Base-by-base conservation (phyloP, 92 coral and sea anemone species). In the Zoanthus gigantus region DNA sequence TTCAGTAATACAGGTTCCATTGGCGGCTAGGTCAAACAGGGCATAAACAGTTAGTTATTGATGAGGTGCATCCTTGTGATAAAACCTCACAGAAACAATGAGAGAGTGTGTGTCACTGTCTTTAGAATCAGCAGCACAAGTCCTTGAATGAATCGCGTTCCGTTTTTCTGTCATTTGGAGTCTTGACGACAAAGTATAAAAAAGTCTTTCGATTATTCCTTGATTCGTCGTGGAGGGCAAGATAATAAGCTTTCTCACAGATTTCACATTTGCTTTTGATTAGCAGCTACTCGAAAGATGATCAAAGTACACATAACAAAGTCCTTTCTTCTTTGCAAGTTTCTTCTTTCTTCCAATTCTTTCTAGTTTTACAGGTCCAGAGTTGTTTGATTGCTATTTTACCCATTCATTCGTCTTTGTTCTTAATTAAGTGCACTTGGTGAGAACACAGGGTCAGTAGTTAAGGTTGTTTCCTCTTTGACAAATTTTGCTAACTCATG, bases 391-490 rank as follows among this genome's bases (percentile, higher is more conserved):
- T 23, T 23, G 23, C 34, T 73, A 47, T 73, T 63, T 44, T n/a
- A 9, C 7, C 31, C n/a, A 23, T n/a, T n/a, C 67, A 48, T 68
- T 13, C 32, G 56, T 47, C 68, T 60, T 63, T 88, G 61, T 53
- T 74, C 76, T 88, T 82, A 74, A 54, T 58, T 81, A 10, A 89
- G 82, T 52, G 78, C 89, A 28, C 85, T 68, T 47, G 89, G 92
- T 68, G 89, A 76, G 77, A 84, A 89, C 18, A 89, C 89, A 4
- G 92, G 92, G 68, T 89, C 84, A 7, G 89, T 89, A 46, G 89
- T 75, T 66, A 89, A 58, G 54, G 87, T 68, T 73, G 88, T 76
- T 76, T 83, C 92, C 14, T 85, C 61, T 76, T 29, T 89, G 46
- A 83, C 88, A 61, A 83, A 89, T 56, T 57, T 31, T 5, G 77